Percentiles rank a stretch among this genome's conserved stretches.
These are phyloP conservation scores for Poecilia latipinna DNA, from an alignment of 2,113 vertebrate species.

Conservation along the genomic window DNA sequence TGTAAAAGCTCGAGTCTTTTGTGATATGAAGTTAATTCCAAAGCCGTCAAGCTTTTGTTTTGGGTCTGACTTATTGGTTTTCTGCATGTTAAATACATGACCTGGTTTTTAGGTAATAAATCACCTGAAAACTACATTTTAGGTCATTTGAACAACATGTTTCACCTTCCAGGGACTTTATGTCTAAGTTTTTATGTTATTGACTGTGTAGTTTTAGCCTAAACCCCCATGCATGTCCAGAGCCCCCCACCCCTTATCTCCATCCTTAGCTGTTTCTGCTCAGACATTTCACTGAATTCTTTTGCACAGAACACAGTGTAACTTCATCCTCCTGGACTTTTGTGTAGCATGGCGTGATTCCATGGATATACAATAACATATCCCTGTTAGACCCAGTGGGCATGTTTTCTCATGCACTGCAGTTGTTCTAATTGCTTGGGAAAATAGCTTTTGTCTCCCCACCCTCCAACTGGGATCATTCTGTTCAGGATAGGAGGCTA, in stretches of 20 bases:
- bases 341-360: constrained; percentile 9
- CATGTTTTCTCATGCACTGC: constrained; percentile 31
- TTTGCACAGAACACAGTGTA: constrained; percentile 20
- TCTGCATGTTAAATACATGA: no score
- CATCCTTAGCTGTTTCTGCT: neutral
- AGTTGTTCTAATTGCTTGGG: constrained; percentile 52
- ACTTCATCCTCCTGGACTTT: constrained; percentile 23
- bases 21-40: no score
- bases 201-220: constrained; percentile 1
- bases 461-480: constrained; percentile 54
- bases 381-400: constrained; percentile 20
- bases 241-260: neutral
- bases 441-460: constrained; percentile 54
- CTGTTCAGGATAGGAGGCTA: constrained; percentile 28
- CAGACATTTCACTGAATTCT: constrained; percentile 4
- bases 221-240: neutral
- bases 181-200: neutral
- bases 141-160: neutral
- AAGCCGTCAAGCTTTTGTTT: no score
- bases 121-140: neutral
- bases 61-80: no score
- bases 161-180: neutral
- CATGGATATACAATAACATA: constrained; percentile 25
- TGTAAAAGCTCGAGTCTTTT: no score
- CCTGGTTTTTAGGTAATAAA: no score